These are phyloP conservation scores for Mungos mungo DNA, from an alignment of 2,113 vertebrate genomes.

Conservation along the genomic window DNA sequence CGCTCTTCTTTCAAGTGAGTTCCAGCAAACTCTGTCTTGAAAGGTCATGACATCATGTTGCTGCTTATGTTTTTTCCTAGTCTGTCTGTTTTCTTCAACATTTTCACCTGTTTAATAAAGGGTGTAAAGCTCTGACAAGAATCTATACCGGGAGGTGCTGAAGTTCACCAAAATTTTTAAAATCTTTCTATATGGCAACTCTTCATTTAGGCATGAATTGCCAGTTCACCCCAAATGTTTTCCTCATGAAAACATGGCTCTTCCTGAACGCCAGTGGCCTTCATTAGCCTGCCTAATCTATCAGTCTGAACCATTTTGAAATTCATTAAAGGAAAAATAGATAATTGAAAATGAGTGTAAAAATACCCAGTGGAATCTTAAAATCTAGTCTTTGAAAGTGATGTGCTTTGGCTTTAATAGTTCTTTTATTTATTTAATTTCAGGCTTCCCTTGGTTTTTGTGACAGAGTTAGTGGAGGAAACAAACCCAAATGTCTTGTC, in stretches of 20 bases:
- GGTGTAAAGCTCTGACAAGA: neutral
- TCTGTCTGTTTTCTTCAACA: neutral
- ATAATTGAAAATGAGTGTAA: slow-evolving; percentile 62
- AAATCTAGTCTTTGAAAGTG: slow-evolving; percentile 39
- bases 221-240: neutral
- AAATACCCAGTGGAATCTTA: slow-evolving; percentile 30
- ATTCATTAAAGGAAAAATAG: slow-evolving; percentile 55
- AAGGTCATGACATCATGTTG: neutral
- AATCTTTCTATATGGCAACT: neutral
- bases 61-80: neutral
- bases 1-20: neutral
- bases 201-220: neutral
- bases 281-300: slow-evolving; percentile 32
- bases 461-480: slow-evolving; percentile 7
- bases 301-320: slow-evolving; percentile 47
- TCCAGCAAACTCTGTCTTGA: neutral
- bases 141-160: neutral
- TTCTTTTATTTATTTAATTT: slow-evolving; percentile 62
- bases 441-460: slow-evolving; percentile 15
- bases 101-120: neutral
- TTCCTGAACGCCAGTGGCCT: neutral
- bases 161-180: neutral
- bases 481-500: slow-evolving; percentile 12
- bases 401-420: slow-evolving; percentile 2
- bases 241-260: neutral